Evolutionary conservation across 2,888 invertebrate species (phyloP).

Genomic region (Scaptomyza flava): DNA sequence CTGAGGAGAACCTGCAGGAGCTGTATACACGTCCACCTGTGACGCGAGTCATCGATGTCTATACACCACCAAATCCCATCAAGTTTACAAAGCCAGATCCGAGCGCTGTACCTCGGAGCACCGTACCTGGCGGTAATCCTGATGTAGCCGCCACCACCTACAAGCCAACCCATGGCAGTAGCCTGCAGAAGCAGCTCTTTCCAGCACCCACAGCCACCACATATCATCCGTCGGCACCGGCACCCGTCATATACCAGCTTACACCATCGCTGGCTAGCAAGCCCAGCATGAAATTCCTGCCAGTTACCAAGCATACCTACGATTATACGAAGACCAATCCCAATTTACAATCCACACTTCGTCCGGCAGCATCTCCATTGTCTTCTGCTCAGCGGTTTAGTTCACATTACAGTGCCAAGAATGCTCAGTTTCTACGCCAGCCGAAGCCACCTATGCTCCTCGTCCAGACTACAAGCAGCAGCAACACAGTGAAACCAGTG

Average conservation of each 20-base stretch:
- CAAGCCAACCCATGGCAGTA: constrained; percentile 82
- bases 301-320: constrained; percentile 48
- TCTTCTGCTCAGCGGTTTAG: constrained; percentile 78
- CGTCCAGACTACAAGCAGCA: constrained; percentile 38
- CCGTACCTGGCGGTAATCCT: constrained; percentile 72
- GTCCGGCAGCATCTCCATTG: constrained; percentile 4
- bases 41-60: constrained; percentile 82
- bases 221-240: constrained; percentile 73
- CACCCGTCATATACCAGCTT: constrained; percentile 69
- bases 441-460: constrained; percentile 38
- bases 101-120: constrained; percentile 68
- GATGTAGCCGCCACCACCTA: constrained; percentile 85
- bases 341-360: background rate
- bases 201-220: constrained; percentile 75
- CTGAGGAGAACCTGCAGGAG: constrained; percentile 83
- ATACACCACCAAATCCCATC: constrained; percentile 78
- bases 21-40: constrained; percentile 83
- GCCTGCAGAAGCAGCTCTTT: constrained; percentile 46
- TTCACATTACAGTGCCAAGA: constrained; percentile 85
- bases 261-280: constrained; percentile 50
- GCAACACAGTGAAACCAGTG: constrained; percentile 73
- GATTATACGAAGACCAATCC: constrained; percentile 20
- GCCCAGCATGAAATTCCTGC: constrained; percentile 64
- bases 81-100: constrained; percentile 80
- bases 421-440: constrained; percentile 74